Conservation (phyloP, 2,797 vertebrate genomes). For the Antrozous pallidus region DNA sequence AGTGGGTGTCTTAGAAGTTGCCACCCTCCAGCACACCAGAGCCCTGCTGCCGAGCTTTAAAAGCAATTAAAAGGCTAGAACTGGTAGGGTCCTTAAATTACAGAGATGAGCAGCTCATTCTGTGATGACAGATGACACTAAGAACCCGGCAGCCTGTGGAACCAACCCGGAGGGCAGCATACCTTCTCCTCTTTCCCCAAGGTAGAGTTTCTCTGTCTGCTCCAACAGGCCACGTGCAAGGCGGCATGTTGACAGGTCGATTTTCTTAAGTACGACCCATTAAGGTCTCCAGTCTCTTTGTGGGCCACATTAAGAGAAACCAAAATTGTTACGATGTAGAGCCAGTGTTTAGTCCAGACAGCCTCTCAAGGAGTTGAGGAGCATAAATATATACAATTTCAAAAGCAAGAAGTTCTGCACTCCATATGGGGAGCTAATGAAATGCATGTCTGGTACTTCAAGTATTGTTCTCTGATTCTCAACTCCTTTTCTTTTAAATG, state of each 20-base stretch:
- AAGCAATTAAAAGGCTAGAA: constrained; percentile 56
- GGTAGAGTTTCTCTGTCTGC: constrained; percentile 48
- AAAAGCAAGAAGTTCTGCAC: constrained; percentile 66
- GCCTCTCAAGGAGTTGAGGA: constrained; percentile 47
- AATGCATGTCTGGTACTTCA: constrained; percentile 68
- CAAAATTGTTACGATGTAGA: constrained; percentile 65
- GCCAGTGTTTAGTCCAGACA: constrained; percentile 62
- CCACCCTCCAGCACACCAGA: constrained; percentile 27
- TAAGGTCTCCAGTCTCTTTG: constrained; percentile 62
- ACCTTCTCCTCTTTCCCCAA: constrained; percentile 15
- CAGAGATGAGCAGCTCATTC: constrained; percentile 63
- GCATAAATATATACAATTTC: constrained; percentile 75
- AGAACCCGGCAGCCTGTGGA: constrained; percentile 23
- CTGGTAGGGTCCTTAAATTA: constrained; percentile 58
- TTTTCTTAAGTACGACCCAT: constrained; percentile 68
- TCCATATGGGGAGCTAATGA: constrained; percentile 70
- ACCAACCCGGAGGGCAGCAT: not conserved
- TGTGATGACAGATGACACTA: constrained; percentile 54
- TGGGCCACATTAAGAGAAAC: constrained; percentile 58
- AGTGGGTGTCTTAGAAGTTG: constrained; percentile 28
- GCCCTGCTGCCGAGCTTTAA: constrained; percentile 51
- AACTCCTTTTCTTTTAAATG: constrained; percentile 66
- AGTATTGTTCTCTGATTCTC: constrained; percentile 69
- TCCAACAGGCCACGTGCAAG: constrained; percentile 8
- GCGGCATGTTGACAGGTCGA: constrained; percentile 55